phyloP scores from a whole-genome alignment of 1,140 invertebrate species.

The Glossosoma conforme region DNA sequence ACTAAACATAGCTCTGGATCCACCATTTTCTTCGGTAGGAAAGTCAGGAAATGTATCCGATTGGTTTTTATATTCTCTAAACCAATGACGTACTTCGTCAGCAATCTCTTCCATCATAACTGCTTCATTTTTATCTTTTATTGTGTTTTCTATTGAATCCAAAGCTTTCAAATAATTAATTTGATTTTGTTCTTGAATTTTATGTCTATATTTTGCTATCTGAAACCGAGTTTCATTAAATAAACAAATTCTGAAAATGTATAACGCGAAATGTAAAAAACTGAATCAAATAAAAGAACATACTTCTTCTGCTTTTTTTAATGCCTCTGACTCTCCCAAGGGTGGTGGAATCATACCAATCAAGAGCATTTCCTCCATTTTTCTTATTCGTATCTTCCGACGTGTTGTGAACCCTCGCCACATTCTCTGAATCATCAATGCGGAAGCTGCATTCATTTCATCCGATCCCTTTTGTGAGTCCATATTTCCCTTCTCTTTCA shows the following conservation, averaged over 20 bases:
- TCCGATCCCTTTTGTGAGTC: conserved; percentile 49
- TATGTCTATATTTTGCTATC: conserved; percentile 54
- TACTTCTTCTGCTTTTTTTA: conserved; percentile 45
- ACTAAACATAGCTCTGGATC: conserved; percentile 77
- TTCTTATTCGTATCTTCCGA: conserved; percentile 60
- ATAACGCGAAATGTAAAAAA: no score
- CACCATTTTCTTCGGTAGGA: conserved; percentile 84
- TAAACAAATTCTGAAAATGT: no score
- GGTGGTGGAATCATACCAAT: conserved; percentile 68
- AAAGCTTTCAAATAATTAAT: conserved; percentile 58
- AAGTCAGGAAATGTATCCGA: conserved; percentile 88
- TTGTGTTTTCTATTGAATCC: conserved; percentile 52
- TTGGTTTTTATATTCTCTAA: conserved; percentile 69
- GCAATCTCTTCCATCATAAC: conserved; percentile 76
- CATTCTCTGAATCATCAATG: conserved; percentile 73
- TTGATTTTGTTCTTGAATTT: conserved; percentile 57
- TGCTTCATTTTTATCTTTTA: conserved; percentile 58
- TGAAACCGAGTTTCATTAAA: conserved; percentile 25
- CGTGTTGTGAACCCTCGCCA: conserved; percentile 77
- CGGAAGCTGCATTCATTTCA: conserved; percentile 57
- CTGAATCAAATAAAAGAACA: background rate
- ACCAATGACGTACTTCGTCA: conserved; percentile 81
- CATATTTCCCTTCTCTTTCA: conserved; percentile 67
- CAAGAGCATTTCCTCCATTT: conserved; percentile 78
- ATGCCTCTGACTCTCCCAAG: conserved; percentile 40